Evolutionary conservation across 2,888 invertebrate species (phyloP).

Genomic region (Alloplasta piceator): DNA sequence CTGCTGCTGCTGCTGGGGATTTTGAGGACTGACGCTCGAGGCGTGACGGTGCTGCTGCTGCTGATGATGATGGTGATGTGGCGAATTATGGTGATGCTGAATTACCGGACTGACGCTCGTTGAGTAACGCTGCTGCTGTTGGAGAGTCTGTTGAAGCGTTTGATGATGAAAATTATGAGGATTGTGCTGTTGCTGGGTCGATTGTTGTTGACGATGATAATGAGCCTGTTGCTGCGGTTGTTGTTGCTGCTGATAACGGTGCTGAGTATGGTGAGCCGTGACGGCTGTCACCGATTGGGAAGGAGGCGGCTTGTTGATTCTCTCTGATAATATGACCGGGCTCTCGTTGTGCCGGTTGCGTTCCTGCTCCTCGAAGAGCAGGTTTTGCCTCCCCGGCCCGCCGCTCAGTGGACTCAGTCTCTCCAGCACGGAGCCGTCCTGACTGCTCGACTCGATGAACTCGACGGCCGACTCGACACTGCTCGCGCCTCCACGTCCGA

Average conservation of each 20-base stretch:
- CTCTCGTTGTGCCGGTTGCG: slow-evolving; percentile 82
- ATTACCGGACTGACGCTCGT: slow-evolving; percentile 70
- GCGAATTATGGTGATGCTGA: slow-evolving; percentile 58
- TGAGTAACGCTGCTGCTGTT: slow-evolving; percentile 58
- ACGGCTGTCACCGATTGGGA: slow-evolving; percentile 38
- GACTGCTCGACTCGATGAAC: slow-evolving; percentile 78
- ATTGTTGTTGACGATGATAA: slow-evolving; percentile 68
- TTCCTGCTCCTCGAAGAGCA: slow-evolving; percentile 82
- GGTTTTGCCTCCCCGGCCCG: slow-evolving; percentile 80
- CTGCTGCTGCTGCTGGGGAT: slow-evolving; percentile 64
- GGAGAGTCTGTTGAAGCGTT: slow-evolving; percentile 52
- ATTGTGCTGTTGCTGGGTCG: slow-evolving; percentile 56
- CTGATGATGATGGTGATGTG: slow-evolving; percentile 60
- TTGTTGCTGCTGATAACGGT: slow-evolving; percentile 58
- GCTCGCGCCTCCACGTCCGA: slow-evolving; percentile 59
- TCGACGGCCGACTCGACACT: slow-evolving; percentile 71
- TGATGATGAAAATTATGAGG: slow-evolving; percentile 53
- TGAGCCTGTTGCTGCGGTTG: slow-evolving; percentile 34
- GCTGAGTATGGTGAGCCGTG: slow-evolving; percentile 67
- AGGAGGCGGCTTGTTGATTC: slow-evolving; percentile 78
- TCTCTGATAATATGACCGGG: slow-evolving; percentile 81
- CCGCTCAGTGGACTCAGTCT: slow-evolving; percentile 82
- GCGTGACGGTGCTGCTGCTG: slow-evolving; percentile 61
- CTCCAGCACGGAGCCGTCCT: slow-evolving; percentile 82
- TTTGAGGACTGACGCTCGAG: slow-evolving; percentile 59